Percentiles rank a stretch among this genome's conserved stretches.
Evolutionary conservation across 1,140 invertebrate species (phyloP).

Genomic region (Drosophila triauraria): DNA sequence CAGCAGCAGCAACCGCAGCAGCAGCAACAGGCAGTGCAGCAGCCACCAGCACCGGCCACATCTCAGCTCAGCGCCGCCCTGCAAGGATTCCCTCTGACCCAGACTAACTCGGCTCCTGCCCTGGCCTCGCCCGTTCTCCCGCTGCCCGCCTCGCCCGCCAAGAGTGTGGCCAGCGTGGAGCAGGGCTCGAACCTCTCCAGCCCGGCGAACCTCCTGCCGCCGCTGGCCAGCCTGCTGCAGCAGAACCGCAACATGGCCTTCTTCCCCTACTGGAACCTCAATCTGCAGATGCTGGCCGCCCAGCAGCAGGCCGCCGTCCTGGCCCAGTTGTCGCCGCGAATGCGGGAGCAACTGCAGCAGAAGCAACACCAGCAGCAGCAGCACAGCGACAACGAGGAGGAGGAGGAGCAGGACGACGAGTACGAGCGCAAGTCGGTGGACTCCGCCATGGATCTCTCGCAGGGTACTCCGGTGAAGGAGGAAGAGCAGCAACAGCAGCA

Average conservation of each 20-base stretch:
- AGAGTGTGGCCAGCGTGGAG: conserved; percentile 62
- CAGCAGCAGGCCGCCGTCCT: conserved; percentile 82
- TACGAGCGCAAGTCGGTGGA: conserved; percentile 77
- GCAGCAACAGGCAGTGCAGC: conserved; percentile 19
- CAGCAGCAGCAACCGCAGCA: conserved; percentile 41
- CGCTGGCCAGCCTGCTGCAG: conserved; percentile 76
- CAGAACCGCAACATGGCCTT: conserved; percentile 83
- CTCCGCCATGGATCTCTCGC: conserved; percentile 81
- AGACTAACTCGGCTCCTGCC: conserved; percentile 38
- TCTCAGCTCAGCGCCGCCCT: conserved; percentile 68
- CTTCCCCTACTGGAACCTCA: conserved; percentile 84
- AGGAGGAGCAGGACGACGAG: conserved; percentile 79
- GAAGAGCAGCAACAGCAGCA: conserved; percentile 50
- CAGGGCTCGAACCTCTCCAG: conserved; percentile 40
- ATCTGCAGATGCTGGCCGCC: conserved; percentile 84
- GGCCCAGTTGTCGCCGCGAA: conserved; percentile 74
- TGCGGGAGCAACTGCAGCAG: conserved; percentile 71
- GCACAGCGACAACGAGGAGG: conserved; percentile 53
- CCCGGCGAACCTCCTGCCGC: conserved; percentile 68
- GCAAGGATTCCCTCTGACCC: conserved; percentile 60
- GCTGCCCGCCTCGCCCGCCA: conserved; percentile 62
- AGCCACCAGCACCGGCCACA: conserved; percentile 26
- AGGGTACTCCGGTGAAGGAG: conserved; percentile 77
- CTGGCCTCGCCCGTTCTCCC: conserved; percentile 28
- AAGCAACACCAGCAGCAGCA: conserved; percentile 63